Percentiles rank a stretch among this genome's conserved stretches.
Conservation (phyloP, 2,888 invertebrate genomes). For the Incurvaria masculella region DNA sequence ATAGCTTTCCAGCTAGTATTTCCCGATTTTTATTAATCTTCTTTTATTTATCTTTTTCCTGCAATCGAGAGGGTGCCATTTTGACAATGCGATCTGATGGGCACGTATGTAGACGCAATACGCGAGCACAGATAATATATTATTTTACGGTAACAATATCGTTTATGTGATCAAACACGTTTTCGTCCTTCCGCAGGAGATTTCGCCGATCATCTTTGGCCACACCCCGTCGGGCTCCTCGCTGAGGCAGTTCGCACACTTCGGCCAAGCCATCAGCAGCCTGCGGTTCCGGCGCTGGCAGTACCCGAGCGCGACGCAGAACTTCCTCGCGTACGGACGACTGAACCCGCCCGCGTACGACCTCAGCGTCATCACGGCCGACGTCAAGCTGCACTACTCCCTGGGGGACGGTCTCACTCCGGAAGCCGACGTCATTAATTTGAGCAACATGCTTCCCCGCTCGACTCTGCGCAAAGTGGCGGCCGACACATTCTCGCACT, state of each 20-base stretch:
- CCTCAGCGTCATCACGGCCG: constrained; percentile 21
- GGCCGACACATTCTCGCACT: constrained; percentile 25
- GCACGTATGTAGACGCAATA: no score
- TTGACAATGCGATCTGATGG: no score
- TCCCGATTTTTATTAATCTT: no score
- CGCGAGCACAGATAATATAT: no score
- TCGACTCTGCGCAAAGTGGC: constrained; percentile 15
- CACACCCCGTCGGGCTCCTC: constrained; percentile 31
- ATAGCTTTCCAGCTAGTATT: no score
- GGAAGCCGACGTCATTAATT: constrained; percentile 20
- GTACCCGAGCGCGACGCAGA: constrained; percentile 18
- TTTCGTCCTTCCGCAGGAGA: constrained; percentile 23
- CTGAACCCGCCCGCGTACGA: constrained; percentile 25
- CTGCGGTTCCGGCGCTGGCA: constrained; percentile 27
- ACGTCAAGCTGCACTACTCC: constrained; percentile 26
- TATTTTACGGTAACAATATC: no score
- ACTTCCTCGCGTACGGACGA: constrained; percentile 24
- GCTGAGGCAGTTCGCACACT: constrained; percentile 29
- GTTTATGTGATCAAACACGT: no score
- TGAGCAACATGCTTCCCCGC: constrained; percentile 22
- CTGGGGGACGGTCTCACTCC: constrained; percentile 21
- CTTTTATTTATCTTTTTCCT: no score
- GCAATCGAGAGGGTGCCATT: no score
- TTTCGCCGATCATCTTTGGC: constrained; percentile 27
- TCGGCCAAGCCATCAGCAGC: constrained; percentile 26